Evolutionary conservation across 30 jellyfish, hydroid and myxozoan species (phyloP), one percentile per base, ranked within the genome.

Genomic region (Clytia hemisphaerica): DNA sequence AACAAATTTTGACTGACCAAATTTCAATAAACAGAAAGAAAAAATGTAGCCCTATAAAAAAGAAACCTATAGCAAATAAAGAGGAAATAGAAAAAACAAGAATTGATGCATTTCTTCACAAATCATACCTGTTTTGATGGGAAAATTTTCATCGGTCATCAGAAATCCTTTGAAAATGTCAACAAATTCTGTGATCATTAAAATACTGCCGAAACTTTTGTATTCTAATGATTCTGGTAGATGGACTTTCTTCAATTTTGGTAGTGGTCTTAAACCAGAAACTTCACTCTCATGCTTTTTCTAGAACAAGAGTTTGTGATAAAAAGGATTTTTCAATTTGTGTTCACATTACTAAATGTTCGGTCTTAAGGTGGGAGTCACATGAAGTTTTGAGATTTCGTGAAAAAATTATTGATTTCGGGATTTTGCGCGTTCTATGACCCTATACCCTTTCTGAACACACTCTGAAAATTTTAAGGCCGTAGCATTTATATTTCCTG

Each of bases 121-220:
- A 15, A 4, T 19, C 4, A 16, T 57, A 77, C 95, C 95, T 75
- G 87, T 82, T 4, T 76, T 65, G 59, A 83, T 69, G 4, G 73
- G 27, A 14, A 83, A 87, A 2, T 62, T 55, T 15, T 83, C 95
- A 45, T 83, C 86, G 0, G 92, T 80, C 7, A 71, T 72, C 48
- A 83, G 73, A 46, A 83, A 75, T 70, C 70, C 69, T 51, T 65
- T 83, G 66, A 75, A 83, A 16, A 78, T 28, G 53, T 83, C 59
- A 29, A 68, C 67, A 28, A 83, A 83, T 66, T 69, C 92, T 2
- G 76, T 82, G 3, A 83, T 42, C 95, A 83, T 83, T 24, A 82
- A 86, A 7, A 83, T 63, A 30, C 76, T 92, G 4, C 95, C 95
- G 37, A 83, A 83, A n/a, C 81, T 76, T 26, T 66, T 33, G 42